Conservation (phyloP, 2,888 invertebrate species). For the Drosophila stalkeri region DNA sequence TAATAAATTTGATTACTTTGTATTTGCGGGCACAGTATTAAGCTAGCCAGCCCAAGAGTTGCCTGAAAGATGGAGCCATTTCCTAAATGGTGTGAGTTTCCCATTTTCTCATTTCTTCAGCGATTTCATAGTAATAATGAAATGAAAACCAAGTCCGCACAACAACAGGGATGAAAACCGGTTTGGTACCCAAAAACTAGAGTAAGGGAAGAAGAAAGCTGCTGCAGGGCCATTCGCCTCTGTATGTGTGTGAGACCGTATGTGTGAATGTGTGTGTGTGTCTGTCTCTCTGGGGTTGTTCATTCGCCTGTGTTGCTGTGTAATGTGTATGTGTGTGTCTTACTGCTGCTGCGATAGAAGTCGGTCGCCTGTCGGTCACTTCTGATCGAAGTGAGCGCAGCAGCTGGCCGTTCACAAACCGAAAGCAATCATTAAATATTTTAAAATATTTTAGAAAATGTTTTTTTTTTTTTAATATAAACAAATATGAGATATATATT, state of each 20-base stretch:
- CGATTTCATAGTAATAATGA: slow-evolving; percentile 50
- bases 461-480: too few species aligned
- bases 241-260: slow-evolving; percentile 37
- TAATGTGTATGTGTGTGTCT: neutral
- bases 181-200: slow-evolving; percentile 50
- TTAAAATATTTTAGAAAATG: neutral
- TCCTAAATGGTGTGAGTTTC: slow-evolving; percentile 27
- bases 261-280: slow-evolving; percentile 5
- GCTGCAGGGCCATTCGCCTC: slow-evolving; percentile 36
- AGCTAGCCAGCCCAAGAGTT: slow-evolving; percentile 9
- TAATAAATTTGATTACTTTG: slow-evolving; percentile 57
- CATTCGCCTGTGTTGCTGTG: slow-evolving; percentile 14
- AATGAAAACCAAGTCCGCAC: slow-evolving; percentile 66
- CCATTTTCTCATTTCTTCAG: slow-evolving; percentile 46
- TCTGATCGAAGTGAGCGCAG: slow-evolving; percentile 60
- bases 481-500: too few species aligned
- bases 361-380: slow-evolving; percentile 59
- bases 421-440: neutral
- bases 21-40: slow-evolving; percentile 20
- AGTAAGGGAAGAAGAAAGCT: slow-evolving; percentile 75
- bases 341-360: slow-evolving; percentile 45
- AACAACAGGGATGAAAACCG: slow-evolving; percentile 73
- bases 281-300: slow-evolving; percentile 53
- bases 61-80: slow-evolving; percentile 7
- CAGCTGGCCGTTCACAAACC: slow-evolving; percentile 19